Conservation (phyloP, 2,888 invertebrate species). For the Corbicula japonica region DNA sequence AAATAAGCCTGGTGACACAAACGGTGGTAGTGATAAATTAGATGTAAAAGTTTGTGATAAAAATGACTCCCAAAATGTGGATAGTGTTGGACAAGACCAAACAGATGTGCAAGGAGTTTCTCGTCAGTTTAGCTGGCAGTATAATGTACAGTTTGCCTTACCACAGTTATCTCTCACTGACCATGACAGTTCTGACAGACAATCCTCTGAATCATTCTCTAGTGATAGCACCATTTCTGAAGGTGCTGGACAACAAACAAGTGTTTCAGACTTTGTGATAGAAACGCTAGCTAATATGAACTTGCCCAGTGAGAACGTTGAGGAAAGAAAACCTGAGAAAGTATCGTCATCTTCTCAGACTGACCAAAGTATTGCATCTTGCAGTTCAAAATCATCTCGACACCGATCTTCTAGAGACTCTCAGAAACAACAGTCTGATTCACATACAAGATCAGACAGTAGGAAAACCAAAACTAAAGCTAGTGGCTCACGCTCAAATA, state of each 20-base stretch:
- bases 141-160: conserved; percentile 73
- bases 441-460: too few species aligned
- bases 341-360: not conserved
- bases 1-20: not conserved
- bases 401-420: conserved; percentile 7
- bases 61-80: not conserved
- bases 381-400: not conserved
- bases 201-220: conserved; percentile 54
- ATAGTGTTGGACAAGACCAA: not conserved
- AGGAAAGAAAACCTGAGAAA: not conserved
- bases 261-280: conserved; percentile 58
- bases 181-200: conserved; percentile 36
- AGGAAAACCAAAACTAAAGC: too few species aligned
- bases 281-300: conserved; percentile 58
- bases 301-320: not conserved
- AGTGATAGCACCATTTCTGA: conserved; percentile 66
- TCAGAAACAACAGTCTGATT: conserved; percentile 15
- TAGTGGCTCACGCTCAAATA: too few species aligned
- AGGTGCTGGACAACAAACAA: conserved; percentile 26
- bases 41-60: not conserved
- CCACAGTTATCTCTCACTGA: conserved; percentile 64
- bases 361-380: not conserved
- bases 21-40: not conserved
- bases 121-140: conserved; percentile 72
- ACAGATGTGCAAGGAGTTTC: not conserved